These are phyloP conservation scores for Arvicanthis niloticus DNA, from an alignment of 2,113 vertebrate genomes.

Conservation along the genomic window DNA sequence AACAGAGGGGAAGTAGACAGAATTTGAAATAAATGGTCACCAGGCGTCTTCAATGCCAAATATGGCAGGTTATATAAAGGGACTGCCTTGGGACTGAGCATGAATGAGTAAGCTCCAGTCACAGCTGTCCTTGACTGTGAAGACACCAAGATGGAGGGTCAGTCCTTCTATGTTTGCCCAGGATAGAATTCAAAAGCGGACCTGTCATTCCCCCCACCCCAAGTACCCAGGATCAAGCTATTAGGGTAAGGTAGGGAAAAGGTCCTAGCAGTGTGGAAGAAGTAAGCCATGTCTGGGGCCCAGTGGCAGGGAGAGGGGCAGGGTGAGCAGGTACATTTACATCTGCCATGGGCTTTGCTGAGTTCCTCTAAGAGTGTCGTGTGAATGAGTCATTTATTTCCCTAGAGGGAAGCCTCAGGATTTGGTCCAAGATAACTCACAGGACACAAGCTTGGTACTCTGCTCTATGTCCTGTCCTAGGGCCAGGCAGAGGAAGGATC, in stretches of 20 bases:
- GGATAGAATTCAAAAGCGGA: background rate
- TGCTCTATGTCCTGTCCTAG: no score
- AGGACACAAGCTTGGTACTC: background rate
- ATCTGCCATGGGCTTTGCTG: no score
- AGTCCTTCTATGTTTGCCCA: background rate
- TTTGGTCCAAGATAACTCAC: background rate
- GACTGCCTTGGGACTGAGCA: background rate
- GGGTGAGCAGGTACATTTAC: rapidly evolving
- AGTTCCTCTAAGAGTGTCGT: background rate
- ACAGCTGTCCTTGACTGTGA: background rate
- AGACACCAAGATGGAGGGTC: background rate
- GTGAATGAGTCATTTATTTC: background rate
- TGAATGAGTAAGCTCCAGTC: background rate
- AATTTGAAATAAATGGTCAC: background rate
- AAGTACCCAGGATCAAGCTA: background rate
- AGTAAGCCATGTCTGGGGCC: background rate
- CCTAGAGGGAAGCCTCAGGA: background rate
- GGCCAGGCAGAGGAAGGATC: background rate
- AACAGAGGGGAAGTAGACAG: background rate
- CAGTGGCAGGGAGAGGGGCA: background rate
- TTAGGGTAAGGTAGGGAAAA: background rate
- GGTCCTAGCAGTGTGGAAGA: no score
- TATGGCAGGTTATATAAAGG: background rate
- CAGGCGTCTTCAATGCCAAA: no score
- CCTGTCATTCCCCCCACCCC: background rate